Percentiles rank a stretch among this genome's conserved stretches.
These are phyloP conservation scores for Xyliphius kryptos DNA, from an alignment of 2,113 vertebrate species.

Conservation along the genomic window DNA sequence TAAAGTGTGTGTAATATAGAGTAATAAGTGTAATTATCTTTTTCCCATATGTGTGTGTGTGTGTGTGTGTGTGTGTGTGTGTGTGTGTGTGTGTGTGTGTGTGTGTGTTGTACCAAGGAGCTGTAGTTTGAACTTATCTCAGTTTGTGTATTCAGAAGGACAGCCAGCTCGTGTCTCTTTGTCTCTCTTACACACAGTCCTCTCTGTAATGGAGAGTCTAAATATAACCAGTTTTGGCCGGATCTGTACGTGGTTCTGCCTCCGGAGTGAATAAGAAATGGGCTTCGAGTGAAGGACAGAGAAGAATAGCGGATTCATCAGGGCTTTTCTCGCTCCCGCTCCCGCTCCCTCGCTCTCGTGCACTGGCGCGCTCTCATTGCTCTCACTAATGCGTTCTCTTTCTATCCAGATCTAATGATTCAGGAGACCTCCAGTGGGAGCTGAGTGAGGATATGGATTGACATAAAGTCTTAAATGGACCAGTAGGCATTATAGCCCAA, in stretches of 20 bases:
- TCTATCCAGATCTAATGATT: conserved; percentile 35
- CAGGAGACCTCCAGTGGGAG: conserved; percentile 25
- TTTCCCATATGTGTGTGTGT: conserved; percentile 31
- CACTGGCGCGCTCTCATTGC: conserved; percentile 4
- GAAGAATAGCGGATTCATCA: conserved; percentile 34
- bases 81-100: conserved; percentile 19
- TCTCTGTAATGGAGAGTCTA: conserved; percentile 49
- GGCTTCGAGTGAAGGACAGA: conserved; percentile 29
- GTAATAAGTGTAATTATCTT: conserved; percentile 54
- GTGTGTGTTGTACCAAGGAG: no score
- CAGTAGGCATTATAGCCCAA: conserved; percentile 16
- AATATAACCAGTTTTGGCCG: conserved; percentile 44
- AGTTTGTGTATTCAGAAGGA: conserved; percentile 11
- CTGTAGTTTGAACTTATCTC: conserved; percentile 10
- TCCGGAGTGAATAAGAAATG: conserved; percentile 47
- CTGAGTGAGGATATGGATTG: conserved; percentile 15
- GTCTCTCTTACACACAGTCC: conserved; percentile 19
- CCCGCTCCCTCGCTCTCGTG: no score
- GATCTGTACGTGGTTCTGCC: conserved; percentile 38
- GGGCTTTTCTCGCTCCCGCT: conserved; percentile 22
- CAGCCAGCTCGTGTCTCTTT: conserved; percentile 7
- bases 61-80: conserved; percentile 16
- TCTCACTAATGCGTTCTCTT: conserved; percentile 1
- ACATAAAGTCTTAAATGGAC: conserved; percentile 6
- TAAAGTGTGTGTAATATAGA: conserved; percentile 33